Evolutionary conservation across 23 tunicate species (phyloP).

Genomic region (Pegea sp.): DNA sequence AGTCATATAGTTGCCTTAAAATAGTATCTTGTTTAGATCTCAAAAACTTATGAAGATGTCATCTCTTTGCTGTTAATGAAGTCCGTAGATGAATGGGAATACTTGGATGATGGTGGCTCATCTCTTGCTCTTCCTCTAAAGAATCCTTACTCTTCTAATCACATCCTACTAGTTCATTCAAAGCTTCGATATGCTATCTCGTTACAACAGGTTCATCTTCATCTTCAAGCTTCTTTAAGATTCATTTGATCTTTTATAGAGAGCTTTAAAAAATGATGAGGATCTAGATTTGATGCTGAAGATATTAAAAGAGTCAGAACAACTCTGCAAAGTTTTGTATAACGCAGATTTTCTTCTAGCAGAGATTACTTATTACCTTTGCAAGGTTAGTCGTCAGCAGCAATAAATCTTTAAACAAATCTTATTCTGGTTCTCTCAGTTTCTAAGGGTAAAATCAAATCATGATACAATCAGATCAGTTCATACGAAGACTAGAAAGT

Average conservation of each 20-base stretch:
- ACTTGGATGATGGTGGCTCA: slow-evolving; percentile 20
- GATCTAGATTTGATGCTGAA: background rate
- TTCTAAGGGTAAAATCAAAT: too few relatives aligned
- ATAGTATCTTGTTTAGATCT: slow-evolving; percentile 9
- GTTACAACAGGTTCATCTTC: too few relatives aligned
- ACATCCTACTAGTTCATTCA: slow-evolving; percentile 46
- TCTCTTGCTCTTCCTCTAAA: slow-evolving; percentile 10
- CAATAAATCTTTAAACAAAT: too few relatives aligned
- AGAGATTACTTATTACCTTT: background rate
- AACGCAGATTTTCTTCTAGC: background rate
- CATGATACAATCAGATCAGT: too few relatives aligned
- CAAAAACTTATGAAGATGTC: slow-evolving; percentile 21
- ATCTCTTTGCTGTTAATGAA: slow-evolving; percentile 45
- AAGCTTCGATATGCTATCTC: slow-evolving; percentile 58
- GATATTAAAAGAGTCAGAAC: background rate
- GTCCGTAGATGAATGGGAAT: slow-evolving; percentile 68
- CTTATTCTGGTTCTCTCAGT: too few relatives aligned
- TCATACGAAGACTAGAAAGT: too few relatives aligned
- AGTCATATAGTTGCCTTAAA: background rate
- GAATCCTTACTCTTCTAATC: slow-evolving; percentile 23
- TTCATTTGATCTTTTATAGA: too few relatives aligned
- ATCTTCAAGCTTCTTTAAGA: too few relatives aligned
- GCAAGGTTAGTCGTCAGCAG: background rate
- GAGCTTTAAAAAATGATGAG: background rate
- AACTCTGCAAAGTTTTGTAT: background rate